Base-by-base conservation (phyloP, 2,888 invertebrate species). In the Erebia ligea region DNA sequence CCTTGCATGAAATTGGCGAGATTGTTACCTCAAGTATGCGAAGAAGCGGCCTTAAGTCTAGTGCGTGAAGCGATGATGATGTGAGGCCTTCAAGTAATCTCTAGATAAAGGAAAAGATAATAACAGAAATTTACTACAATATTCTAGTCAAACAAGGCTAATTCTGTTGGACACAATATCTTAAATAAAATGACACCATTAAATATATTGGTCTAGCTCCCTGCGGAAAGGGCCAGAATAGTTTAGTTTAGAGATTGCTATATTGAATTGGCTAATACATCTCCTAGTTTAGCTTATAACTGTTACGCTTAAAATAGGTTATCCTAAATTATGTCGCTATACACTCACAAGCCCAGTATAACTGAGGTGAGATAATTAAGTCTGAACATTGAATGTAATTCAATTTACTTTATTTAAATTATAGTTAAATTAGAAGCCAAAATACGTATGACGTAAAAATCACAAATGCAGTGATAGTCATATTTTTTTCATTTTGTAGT, bases 71-170 rank as follows among this genome's bases (percentile, higher is more conserved):
- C 42, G 42, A 42, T 42, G 11, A 11, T 42, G 5, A 34, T 34
- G 6, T 34, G 2, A 34, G 42, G 42, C 6, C 42, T 42, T 42
- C 42, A 42, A 42, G 42, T 42, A 42, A 42, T 11, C 2, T 42
- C 42, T 42, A 42, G 42, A 42, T 11, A 11, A 42, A 42, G 42
- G 3, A 42, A 42, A 11, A 42, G 42, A 11, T 42, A n/a, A n/a
- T 34, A 34, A 34, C 6, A 34, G 34, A 34, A 34, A 34, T 34
- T 11, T 45, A 45, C 45, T 45, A 45, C 11, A 45, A 25, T 64
- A n/a, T 70, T 67, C 68, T 73, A 69, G 67, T 71, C 69, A 63
- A 54, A 13, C 21, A 21, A 34, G 34, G 34, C 34, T 34, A 6
- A 34, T 34, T 34, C 34, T 6, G 34, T 34, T 6, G 34, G 6